A percentile compares a stretch with the other conserved stretches of the same genome.
phyloP scores from a whole-genome alignment of 2,797 vertebrate genomes.

The Anabas testudineus region DNA sequence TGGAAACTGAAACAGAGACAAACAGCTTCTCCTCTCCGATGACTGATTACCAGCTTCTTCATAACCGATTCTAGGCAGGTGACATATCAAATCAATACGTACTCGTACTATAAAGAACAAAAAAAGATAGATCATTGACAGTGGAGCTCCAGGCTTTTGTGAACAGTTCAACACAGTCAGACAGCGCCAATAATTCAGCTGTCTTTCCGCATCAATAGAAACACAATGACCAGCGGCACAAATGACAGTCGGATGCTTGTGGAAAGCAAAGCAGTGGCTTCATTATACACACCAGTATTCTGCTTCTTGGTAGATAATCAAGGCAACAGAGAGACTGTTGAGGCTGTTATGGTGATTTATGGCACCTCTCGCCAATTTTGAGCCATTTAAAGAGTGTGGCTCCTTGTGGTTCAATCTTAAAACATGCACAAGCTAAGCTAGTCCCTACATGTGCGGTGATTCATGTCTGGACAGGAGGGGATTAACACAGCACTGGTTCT shows the following conservation, averaged over 20 bases:
- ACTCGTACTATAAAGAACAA: conserved; percentile 36
- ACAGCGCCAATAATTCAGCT: conserved; percentile 51
- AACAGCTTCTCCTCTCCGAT: conserved; percentile 55
- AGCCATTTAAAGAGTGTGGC: conserved; percentile 53
- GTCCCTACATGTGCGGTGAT: conserved; percentile 61
- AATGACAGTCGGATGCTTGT: conserved; percentile 28
- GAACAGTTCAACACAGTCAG: conserved; percentile 44
- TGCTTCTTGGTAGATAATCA: conserved; percentile 65
- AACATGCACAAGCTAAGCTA: conserved; percentile 44
- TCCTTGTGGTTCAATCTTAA: conserved; percentile 46
- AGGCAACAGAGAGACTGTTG: conserved; percentile 53
- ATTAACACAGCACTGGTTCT: conserved; percentile 45
- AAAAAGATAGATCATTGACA: conserved; percentile 60
- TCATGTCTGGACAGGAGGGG: conserved; percentile 58
- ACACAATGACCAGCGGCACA: conserved; percentile 32
- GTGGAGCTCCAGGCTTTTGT: conserved; percentile 45
- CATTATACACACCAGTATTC: conserved; percentile 52
- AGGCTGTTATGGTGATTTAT: conserved; percentile 71
- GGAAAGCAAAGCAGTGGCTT: conserved; percentile 28
- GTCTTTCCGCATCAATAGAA: conserved; percentile 34
- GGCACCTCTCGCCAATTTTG: conserved; percentile 47
- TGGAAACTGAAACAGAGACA: conserved; percentile 49
- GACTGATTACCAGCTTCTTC: conserved; percentile 65
- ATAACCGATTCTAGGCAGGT: conserved; percentile 67
- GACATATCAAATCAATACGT: conserved; percentile 71